These are phyloP conservation scores for Eristalis pertinax DNA, from an alignment of 2,888 invertebrate species.

Conservation along the genomic window DNA sequence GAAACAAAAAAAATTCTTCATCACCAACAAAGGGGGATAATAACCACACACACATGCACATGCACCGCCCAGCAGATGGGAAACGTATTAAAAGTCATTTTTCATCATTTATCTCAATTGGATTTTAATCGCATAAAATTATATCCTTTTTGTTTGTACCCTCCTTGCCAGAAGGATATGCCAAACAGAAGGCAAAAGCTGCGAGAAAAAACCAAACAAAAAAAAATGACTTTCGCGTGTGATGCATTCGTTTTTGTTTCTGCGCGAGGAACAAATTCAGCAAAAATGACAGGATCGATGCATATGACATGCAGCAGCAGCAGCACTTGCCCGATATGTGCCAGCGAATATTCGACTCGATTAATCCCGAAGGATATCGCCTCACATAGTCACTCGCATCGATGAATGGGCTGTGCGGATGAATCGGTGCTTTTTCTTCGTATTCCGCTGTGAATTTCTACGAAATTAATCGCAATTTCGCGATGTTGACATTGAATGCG, in stretches of 20 bases:
- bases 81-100: conserved; percentile 72
- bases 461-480: conserved; percentile 63
- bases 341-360: conserved; percentile 48
- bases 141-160: conserved; percentile 68
- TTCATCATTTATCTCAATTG: conserved; percentile 73
- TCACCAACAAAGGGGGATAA: conserved; percentile 55
- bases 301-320: conserved; percentile 47
- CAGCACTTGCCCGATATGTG: conserved; percentile 37
- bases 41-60: conserved; percentile 30
- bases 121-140: conserved; percentile 72
- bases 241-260: background rate
- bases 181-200: conserved; percentile 31
- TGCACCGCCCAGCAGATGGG: conserved; percentile 46
- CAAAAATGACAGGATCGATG: conserved; percentile 60
- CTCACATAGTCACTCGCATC: background rate
- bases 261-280: conserved; percentile 23
- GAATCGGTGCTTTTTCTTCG: conserved; percentile 12
- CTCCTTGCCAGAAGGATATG: conserved; percentile 44
- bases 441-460: conserved; percentile 38
- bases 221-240: conserved; percentile 2
- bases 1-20: conserved; percentile 16
- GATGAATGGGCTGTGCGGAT: conserved; percentile 2
- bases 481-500: conserved; percentile 67
- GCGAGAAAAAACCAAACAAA: background rate
- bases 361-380: conserved; percentile 68